Percentiles rank a stretch among this genome's conserved stretches.
phyloP scores from a whole-genome alignment of 2,888 invertebrate genomes.

The Esperia sulphurella region DNA sequence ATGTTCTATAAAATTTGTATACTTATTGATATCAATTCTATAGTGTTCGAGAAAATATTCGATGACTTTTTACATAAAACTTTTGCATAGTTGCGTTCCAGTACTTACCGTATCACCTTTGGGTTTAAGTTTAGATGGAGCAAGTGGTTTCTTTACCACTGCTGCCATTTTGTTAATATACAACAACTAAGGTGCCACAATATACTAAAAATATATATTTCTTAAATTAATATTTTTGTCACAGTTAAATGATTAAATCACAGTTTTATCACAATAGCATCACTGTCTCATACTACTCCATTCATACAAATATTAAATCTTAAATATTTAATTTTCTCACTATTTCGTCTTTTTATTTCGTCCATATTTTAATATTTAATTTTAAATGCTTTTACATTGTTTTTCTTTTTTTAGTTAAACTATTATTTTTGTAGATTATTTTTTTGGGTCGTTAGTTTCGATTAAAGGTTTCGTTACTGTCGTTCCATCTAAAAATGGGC shows the following conservation, averaged over 20 bases:
- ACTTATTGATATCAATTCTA: no score
- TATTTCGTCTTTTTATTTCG: constrained; percentile 13
- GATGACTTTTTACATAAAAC: constrained; percentile 28
- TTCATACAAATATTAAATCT: constrained; percentile 5
- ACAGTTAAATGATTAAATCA: constrained; percentile 30
- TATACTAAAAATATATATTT: constrained; percentile 25
- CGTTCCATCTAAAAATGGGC: constrained; percentile 76
- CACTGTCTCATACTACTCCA: constrained; percentile 21
- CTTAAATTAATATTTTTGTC: constrained; percentile 17
- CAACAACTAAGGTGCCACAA: constrained; percentile 64
- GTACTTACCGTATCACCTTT: constrained; percentile 56
- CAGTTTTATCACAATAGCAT: constrained; percentile 45
- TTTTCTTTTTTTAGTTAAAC: constrained; percentile 29
- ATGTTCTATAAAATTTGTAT: no score
- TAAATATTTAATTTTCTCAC: constrained; percentile 5
- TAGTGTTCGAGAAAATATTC: constrained; percentile 12
- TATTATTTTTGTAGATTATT: constrained; percentile 8
- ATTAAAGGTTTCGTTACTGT: constrained; percentile 58
- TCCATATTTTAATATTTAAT: constrained; percentile 21
- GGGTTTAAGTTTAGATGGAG: constrained; percentile 28
- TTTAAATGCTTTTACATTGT: constrained; percentile 48
- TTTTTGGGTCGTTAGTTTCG: constrained; percentile 37
- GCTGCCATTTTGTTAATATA: constrained; percentile 57
- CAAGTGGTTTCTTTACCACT: constrained; percentile 55
- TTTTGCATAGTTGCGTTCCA: not conserved